Evolutionary conservation across 2,888 invertebrate species (phyloP).

Genomic region (Polydrusus tereticollis): DNA sequence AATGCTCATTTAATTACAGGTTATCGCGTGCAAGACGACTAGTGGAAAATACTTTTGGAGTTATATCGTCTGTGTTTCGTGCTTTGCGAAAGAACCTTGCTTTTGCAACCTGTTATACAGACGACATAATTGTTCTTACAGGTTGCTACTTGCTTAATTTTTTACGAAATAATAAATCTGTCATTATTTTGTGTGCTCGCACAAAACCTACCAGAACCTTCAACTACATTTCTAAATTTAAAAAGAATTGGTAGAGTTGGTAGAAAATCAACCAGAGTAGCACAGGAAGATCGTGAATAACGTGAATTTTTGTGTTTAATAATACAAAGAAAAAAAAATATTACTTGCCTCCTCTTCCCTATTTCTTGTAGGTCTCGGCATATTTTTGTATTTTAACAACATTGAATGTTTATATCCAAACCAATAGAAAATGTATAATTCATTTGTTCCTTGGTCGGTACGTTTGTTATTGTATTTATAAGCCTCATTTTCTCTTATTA

Average conservation of each 20-base stretch:
- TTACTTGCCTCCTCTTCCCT: background rate
- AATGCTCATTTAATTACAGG: background rate
- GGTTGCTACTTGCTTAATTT: background rate
- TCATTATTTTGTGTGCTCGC: background rate
- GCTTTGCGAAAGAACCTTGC: no score
- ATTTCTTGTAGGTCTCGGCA: background rate
- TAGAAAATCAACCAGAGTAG: background rate
- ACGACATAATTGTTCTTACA: background rate
- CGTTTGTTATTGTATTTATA: background rate
- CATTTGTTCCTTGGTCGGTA: background rate
- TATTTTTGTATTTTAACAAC: background rate
- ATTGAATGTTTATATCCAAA: conserved; percentile 3
- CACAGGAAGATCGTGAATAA: background rate
- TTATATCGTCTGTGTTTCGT: background rate
- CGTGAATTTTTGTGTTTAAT: background rate
- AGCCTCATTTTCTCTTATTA: background rate
- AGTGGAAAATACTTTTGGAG: background rate
- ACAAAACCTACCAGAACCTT: background rate
- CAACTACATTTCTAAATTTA: background rate
- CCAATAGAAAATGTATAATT: background rate
- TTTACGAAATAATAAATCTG: background rate
- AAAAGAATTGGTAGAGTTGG: background rate
- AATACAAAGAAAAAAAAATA: background rate
- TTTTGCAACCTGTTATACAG: background rate
- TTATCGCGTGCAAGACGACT: background rate